Base-by-base conservation (phyloP, 1,140 invertebrate genomes). In the Scaptodrosophila lebanonensis region DNA sequence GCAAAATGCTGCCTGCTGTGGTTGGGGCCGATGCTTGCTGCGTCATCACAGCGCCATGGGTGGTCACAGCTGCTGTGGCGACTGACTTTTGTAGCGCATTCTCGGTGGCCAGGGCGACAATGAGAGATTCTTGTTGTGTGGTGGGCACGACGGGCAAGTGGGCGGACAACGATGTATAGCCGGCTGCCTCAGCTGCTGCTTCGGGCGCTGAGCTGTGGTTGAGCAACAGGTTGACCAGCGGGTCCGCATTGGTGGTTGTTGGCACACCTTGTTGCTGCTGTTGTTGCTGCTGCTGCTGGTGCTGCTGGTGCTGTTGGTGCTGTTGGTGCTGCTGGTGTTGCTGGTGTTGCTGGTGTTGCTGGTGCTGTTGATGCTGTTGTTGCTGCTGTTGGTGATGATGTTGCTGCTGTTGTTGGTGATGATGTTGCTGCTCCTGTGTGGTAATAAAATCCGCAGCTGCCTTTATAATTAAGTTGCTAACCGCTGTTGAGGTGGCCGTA, bases 381-480 rank as follows among this genome's bases (percentile, higher is more conserved):
- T 59, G 56, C 1, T 45, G 39, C 16, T 54, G 53, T 3, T 58
- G 59, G 3, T 62, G 59, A 2, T 50, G 53, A 1, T 61, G 63
- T 2, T 61, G 59, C 4, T 67, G 65, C 7, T 64, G 64, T n/a
- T 79, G 75, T 7, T 69, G 77, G 8, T 83, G 70, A 29, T 85
- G 79, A 25, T 84, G 79, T 32, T 75, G 65, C 54, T 85, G 77
- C 16, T 89, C 88, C 27, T 88, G 86, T 47, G 89, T 89, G 12
- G 89, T 90, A 8, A 89, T 87, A 56, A 91, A 89, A 85, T 91
- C 91, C 0, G 90, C 91, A 1, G 91, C 90, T 1, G 91, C 91
- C 63, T 91, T 91, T 15, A 92, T 84, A 47, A 92, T 89, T 87
- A 92, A 91, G 30, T 89, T 91, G 75, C 91, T 91, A 45, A 92